Evolutionary conservation across 1,140 invertebrate genomes (phyloP).

Genomic region (Drosophila pseudoananassae): DNA sequence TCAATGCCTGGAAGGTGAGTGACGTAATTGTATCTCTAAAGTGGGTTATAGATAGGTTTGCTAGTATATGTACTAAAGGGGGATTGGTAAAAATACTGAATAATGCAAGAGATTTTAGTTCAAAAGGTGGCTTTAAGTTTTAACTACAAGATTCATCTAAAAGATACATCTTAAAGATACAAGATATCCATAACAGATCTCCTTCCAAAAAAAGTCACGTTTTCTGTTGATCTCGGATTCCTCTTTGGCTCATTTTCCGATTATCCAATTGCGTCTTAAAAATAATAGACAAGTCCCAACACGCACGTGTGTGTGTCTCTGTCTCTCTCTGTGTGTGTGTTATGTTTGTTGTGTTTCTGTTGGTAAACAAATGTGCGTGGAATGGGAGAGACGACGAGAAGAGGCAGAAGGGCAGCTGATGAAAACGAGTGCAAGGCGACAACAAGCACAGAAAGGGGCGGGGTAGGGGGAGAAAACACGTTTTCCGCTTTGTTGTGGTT

Average conservation of each 20-base stretch:
- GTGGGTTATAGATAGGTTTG: no score
- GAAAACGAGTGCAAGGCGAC: constrained; percentile 38
- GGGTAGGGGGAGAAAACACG: constrained; percentile 56
- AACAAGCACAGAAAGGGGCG: constrained; percentile 20
- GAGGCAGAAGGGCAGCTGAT: constrained; percentile 50
- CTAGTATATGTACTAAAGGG: background rate
- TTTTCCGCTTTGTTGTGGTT: constrained; percentile 45
- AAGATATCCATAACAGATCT: no score
- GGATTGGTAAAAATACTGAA: no score
- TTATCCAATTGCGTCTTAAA: constrained; percentile 53
- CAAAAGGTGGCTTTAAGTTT: no score
- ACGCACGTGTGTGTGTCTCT: background rate
- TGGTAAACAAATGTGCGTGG: constrained; percentile 76
- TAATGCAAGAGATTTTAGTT: no score
- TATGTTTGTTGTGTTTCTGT: constrained; percentile 44
- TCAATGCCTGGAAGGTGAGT: constrained; percentile 86
- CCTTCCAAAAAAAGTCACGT: constrained; percentile 5
- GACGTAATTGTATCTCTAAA: background rate
- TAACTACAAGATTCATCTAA: no score
- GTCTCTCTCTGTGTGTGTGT: constrained; percentile 5
- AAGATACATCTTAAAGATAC: no score
- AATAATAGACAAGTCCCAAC: constrained; percentile 32
- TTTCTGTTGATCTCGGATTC: constrained; percentile 17
- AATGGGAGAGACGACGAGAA: constrained; percentile 42
- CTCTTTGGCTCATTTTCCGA: constrained; percentile 9